Base-by-base conservation (phyloP, 2,113 vertebrate genomes). In the Cyanoderma ruficeps region DNA sequence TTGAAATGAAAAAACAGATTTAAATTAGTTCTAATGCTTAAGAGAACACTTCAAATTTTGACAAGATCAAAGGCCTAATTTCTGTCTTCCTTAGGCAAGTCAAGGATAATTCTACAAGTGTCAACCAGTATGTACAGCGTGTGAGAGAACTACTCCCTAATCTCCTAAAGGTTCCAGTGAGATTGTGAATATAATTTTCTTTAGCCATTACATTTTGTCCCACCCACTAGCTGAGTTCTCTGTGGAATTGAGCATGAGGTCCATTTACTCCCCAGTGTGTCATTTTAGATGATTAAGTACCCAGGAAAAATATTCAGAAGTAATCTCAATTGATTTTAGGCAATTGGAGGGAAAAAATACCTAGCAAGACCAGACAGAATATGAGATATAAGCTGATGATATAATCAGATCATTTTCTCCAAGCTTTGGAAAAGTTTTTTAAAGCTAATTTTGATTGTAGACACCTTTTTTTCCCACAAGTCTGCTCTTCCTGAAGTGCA, bases 261-360 rank as follows among this genome's bases (percentile, higher is more conserved):
- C 57, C 33, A 24, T 52, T 94, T 81, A 82, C 27, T 67, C 52
- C 35, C 59, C 39, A 68, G 70, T 39, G 56, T 80, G 63, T 65
- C 69, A 93, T 79, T 96, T 72, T 63, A 85, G 30, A 81, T 91
- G 15, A 89, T 49, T 95, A 96, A 7, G 21, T 49, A 56, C 46
- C 57, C 74, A 65, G 63, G 41, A 88, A 83, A 97, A 96, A 57
- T 52, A 85, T 35, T 71, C 74, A 52, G 50, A 69, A 96, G 50
- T 56, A 53, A 83, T 70, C 49, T 94, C 70, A 91, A 70, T 50
- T 86, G 86, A 95, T 93, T 96, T 92, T 69, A 94, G 63, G 50
- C 27, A 56, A 86, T 67, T 6, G 33, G 49, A 93, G 63, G 15
- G 87, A 49, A 90, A 92, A 55, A 63, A 60, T 41, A 17, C 14